Percentiles rank a stretch among this genome's conserved stretches.
phyloP scores from a whole-genome alignment of 2,113 vertebrate genomes.

The Arothron firmamentum region DNA sequence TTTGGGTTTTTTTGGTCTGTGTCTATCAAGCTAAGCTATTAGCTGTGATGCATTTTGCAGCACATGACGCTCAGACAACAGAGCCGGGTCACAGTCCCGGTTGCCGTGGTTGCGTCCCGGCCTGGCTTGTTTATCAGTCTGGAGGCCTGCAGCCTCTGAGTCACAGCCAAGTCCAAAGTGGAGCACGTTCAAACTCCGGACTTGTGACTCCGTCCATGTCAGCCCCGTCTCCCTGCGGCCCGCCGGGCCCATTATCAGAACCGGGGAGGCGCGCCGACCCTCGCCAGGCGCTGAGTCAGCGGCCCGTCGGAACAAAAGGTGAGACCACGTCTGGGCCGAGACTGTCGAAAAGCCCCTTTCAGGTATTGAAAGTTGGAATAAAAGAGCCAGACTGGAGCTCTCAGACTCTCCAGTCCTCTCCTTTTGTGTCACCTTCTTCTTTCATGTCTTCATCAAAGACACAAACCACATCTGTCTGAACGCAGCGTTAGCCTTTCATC shows the following conservation, averaged over 20 bases:
- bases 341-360: slow-evolving; percentile 11
- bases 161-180: slow-evolving; percentile 53
- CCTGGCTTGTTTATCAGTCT: slow-evolving; percentile 53
- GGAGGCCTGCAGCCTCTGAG: slow-evolving; percentile 46
- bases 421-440: slow-evolving; percentile 3
- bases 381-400: slow-evolving; percentile 1
- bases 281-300: slow-evolving; percentile 33
- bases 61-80: background rate
- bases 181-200: slow-evolving; percentile 48
- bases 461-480: slow-evolving; percentile 2
- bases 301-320: slow-evolving; percentile 39
- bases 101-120: slow-evolving; percentile 1
- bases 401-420: background rate
- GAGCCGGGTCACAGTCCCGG: background rate
- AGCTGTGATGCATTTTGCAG: no score
- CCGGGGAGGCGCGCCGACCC: slow-evolving; percentile 35
- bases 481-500: slow-evolving; percentile 1
- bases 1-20: background rate
- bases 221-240: slow-evolving; percentile 41
- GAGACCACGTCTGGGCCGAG: slow-evolving; percentile 31
- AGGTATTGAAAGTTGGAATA: slow-evolving; percentile 10
- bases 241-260: slow-evolving; percentile 40
- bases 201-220: slow-evolving; percentile 46
- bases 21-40: no score
- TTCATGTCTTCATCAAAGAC: slow-evolving; percentile 1